These are phyloP conservation scores for Sturnus vulgaris DNA, from an alignment of 2,113 vertebrate species.

Conservation along the genomic window DNA sequence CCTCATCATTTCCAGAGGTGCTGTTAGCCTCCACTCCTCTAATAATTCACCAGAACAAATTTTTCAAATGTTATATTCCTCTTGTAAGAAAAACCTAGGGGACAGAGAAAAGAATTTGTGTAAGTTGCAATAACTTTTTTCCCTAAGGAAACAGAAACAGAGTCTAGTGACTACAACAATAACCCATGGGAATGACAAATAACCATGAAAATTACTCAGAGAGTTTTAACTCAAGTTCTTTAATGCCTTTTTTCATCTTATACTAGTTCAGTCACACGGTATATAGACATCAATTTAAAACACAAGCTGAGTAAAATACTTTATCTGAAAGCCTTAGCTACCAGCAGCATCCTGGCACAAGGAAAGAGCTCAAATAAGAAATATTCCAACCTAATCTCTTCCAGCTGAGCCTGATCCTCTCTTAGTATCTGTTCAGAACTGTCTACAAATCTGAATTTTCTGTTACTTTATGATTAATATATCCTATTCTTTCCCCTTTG, in stretches of 20 bases:
- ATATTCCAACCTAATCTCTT: background rate
- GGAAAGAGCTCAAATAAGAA: background rate
- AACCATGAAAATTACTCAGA: background rate
- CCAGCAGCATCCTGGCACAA: background rate
- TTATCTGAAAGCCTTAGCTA: background rate
- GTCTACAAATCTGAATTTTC: background rate
- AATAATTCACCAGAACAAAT: constrained; percentile 8
- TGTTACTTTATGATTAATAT: background rate
- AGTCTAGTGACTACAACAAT: background rate
- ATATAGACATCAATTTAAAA: background rate
- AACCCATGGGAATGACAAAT: background rate
- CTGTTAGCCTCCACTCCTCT: background rate
- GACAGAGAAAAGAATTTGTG: background rate
- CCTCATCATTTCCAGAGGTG: constrained; percentile 66
- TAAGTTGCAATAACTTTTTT: background rate
- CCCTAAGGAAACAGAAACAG: background rate
- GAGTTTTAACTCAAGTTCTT: background rate
- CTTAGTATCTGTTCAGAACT: background rate
- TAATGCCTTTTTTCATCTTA: background rate
- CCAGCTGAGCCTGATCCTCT: background rate
- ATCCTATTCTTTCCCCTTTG: background rate
- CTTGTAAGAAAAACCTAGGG: constrained; percentile 17
- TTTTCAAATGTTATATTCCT: constrained; percentile 3
- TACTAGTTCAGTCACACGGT: background rate
- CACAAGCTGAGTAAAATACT: background rate